Percentiles rank a stretch among this genome's conserved stretches.
These are phyloP conservation scores for Eurystomus gularis DNA, from an alignment of 2,113 vertebrate genomes.

Conservation along the genomic window DNA sequence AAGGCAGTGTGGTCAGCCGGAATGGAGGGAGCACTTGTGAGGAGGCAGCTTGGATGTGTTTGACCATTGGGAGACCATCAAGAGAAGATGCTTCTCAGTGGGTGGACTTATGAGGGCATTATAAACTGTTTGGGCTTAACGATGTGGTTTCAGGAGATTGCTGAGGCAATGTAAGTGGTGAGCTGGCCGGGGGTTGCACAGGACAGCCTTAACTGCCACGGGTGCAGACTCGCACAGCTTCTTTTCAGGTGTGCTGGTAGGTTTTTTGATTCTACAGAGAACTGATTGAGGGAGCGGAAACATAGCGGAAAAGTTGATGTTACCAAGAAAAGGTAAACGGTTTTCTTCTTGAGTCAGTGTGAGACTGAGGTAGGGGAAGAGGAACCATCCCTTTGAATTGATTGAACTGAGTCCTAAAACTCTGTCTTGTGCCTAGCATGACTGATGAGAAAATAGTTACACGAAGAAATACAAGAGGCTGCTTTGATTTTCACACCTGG, in stretches of 20 bases:
- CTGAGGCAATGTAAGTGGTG: neutral
- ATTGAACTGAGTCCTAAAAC: neutral
- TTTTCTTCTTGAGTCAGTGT: neutral
- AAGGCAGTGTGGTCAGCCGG: neutral
- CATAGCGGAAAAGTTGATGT: neutral
- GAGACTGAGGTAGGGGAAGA: neutral
- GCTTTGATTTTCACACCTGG: neutral
- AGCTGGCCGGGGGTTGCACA: neutral
- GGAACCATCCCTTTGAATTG: neutral
- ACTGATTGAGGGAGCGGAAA: neutral
- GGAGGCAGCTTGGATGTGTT: neutral
- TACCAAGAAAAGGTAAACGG: neutral
- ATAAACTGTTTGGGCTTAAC: neutral
- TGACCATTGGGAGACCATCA: neutral
- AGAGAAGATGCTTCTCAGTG: neutral
- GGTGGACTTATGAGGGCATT: neutral
- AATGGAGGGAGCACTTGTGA: neutral
- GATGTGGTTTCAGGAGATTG: neutral
- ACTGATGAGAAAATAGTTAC: neutral
- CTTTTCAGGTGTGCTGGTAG: neutral
- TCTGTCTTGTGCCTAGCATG: neutral
- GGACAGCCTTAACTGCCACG: neutral
- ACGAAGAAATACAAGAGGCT: neutral
- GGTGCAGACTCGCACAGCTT: accelerated
- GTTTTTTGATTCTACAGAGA: neutral